phyloP scores from a whole-genome alignment of 2,113 vertebrate genomes.

The Psammodynastes pulverulentus region DNA sequence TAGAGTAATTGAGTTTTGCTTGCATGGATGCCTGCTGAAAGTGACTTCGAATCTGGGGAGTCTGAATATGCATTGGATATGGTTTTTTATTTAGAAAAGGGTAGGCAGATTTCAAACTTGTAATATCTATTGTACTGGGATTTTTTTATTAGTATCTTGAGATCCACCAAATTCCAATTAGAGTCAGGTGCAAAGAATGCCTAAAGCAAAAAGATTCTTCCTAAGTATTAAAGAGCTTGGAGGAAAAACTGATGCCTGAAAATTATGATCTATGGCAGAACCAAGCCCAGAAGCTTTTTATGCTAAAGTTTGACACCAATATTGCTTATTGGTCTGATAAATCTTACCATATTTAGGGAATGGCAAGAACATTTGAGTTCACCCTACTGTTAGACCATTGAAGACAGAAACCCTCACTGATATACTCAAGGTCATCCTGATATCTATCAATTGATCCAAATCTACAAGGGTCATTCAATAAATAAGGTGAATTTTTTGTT shows the following conservation, averaged over 20 bases:
- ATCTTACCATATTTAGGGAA: background rate
- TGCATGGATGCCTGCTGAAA: constrained; percentile 1
- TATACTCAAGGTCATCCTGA: background rate
- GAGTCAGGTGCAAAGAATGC: background rate
- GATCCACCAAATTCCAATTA: background rate
- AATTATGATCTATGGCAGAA: background rate
- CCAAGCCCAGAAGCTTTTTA: background rate
- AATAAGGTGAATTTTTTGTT: no score
- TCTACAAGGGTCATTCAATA: no score
- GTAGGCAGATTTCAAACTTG: background rate
- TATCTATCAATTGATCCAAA: background rate
- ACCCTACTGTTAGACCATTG: background rate
- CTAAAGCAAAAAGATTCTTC: background rate
- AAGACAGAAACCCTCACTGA: background rate
- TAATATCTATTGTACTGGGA: background rate
- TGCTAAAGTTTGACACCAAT: background rate
- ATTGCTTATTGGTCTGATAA: background rate
- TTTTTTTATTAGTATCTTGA: background rate
- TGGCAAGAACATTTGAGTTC: background rate
- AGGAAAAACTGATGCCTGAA: background rate
- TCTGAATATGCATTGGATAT: background rate
- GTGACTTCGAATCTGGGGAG: background rate
- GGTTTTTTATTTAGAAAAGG: background rate
- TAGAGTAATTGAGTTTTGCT: constrained; percentile 5
- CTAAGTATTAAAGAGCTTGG: background rate